These are phyloP conservation scores for Petrocephalus zakoni DNA, from an alignment of 2,113 vertebrate genomes.

Conservation along the genomic window DNA sequence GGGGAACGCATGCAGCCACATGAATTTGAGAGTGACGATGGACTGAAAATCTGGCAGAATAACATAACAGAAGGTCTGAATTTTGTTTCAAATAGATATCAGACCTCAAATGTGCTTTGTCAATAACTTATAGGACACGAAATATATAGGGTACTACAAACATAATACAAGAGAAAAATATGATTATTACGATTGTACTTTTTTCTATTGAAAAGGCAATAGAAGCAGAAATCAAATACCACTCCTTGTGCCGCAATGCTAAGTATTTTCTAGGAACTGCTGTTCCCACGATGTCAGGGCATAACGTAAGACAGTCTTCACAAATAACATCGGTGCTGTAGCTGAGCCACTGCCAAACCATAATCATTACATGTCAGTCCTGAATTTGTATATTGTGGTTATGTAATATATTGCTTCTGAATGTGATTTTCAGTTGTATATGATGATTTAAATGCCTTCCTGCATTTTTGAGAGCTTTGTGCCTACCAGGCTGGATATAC, in stretches of 20 bases:
- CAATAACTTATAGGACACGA: neutral
- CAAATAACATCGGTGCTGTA: neutral
- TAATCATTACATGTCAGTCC: neutral
- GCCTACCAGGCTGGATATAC: neutral
- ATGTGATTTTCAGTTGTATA: neutral
- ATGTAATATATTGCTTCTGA: neutral
- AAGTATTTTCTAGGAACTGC: neutral
- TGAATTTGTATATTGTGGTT: neutral
- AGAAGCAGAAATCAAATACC: neutral
- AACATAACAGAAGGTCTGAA: neutral
- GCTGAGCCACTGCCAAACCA: neutral
- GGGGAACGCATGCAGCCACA: neutral
- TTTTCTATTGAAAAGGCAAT: neutral
- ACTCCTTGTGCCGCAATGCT: neutral
- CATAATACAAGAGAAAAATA: neutral
- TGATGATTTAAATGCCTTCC: neutral
- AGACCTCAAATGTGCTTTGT: neutral
- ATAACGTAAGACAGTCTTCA: neutral
- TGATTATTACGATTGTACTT: neutral
- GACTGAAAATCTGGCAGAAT: neutral
- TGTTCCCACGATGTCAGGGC: neutral
- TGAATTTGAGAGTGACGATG: neutral
- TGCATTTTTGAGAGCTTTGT: neutral
- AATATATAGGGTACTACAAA: neutral
- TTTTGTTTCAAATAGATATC: neutral